Base-by-base conservation (phyloP, 2,113 vertebrate species). In the Brachirus orientalis region DNA sequence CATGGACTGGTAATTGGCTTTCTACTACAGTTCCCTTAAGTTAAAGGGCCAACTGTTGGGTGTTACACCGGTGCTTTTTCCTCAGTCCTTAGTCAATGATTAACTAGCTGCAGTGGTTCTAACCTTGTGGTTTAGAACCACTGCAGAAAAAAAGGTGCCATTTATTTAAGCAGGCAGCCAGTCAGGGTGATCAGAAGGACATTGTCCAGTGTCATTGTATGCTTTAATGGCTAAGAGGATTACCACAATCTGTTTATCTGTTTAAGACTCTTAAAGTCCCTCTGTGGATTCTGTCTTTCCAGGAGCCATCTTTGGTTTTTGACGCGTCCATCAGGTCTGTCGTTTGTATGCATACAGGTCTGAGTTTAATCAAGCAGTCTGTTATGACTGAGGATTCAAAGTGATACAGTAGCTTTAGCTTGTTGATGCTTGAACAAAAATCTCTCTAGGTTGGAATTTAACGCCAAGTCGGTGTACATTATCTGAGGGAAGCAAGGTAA, bases 191-290 rank as follows among this genome's bases (percentile, higher is more conserved):
- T 72, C 35, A 74, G 74, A 79, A 69, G 63, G 71, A 70, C 75
- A 19, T 43, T 43, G 40, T 81, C 70, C 72, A 59, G 82, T 80
- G 83, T 88, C 50, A 11, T 47, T 74, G 51, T 75, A 65, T 28
- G 63, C 83, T 82, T 80, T 73, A n/a, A 63, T 60, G 44, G 19
- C 40, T 91, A 91, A 92, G 86, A 89, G 84, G 93, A 92, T 93
- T 93, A 84, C 22, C 73, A 56, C 63, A 89, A 92, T 90, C 89
- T 84, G 75, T 73, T 89, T 89, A 92, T 90, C 89, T 84, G 75
- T 73, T 89, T 89, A 90, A 86, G 79, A 58, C 76, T 84, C 77
- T 71, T 88, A 28, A n/a, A 75, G 75, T 68, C 73, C 52, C 63
- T 10, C 43, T 20, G 22, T 36, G 40, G 71, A n/a, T 67, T 22